Base-by-base conservation (phyloP, 2,113 vertebrate genomes). In the Gnathonemus longibarbis region DNA sequence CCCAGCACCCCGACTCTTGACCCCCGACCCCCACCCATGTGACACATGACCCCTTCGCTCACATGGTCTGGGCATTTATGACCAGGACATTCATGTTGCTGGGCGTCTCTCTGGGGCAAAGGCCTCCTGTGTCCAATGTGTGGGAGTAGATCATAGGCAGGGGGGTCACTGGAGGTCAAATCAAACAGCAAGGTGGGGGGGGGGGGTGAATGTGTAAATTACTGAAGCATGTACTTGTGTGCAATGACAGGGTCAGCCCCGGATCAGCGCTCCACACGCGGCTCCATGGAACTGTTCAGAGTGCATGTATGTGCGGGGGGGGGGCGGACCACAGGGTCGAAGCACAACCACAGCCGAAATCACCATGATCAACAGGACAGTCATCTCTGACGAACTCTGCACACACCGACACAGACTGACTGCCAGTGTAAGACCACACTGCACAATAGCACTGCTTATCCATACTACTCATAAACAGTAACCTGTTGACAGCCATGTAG, bases 101-200 rank as follows among this genome's bases (percentile, higher is more conserved):
- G 83, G 83, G 83, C 0, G 45, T 80, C 5, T 52, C 85, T 35
- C 10, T 31, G 49, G 48, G 21, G 58, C 87, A 88, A 88, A 66
- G 87, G 56, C 39, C 56, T 62, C 87, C 24, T 70, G 87, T 45
- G 10, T 13, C 58, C 8, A 48, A 19, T 21, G 56, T n/a, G 11
- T 70, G 53, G 87, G 56, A 45, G 53, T 66, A 13, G 56, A n/a
- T 46, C 24, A 66, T 39, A 7, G 24, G 85, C 27, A 35, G 27
- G 3, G 45, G 27, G 85, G 87, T 88, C 87, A 70, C 13, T 45
- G 31, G 87, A 42, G 39, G 87, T 66, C 87, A 88, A 62, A 88
- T 88, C 53, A 88, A 88, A 80, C 17, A 19, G 31, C 35, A 35
- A 42, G 17, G 27, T 0, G 66, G 74, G 70, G 27, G 17, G 17